phyloP scores from a whole-genome alignment of 2,113 vertebrate genomes.

The Carassius auratus region DNA sequence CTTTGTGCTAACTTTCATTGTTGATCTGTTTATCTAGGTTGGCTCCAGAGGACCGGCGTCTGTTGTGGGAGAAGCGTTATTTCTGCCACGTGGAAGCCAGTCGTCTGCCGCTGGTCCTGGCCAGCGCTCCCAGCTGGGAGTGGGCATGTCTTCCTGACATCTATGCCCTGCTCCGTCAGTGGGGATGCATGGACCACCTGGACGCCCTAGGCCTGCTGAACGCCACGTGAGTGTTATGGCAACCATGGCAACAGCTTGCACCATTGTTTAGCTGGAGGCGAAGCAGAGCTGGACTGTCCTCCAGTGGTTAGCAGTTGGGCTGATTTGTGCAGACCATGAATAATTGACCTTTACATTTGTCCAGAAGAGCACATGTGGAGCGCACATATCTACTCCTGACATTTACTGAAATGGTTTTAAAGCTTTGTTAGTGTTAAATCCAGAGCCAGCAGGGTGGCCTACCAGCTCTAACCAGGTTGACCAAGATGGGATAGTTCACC shows the following conservation, averaged over 20 bases:
- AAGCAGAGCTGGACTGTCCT: slow-evolving; percentile 12
- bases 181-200: slow-evolving; percentile 88
- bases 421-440: not conserved
- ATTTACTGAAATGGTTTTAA: not conserved
- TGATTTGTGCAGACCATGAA: slow-evolving; percentile 40
- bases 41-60: slow-evolving; percentile 80
- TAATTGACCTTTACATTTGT: slow-evolving; percentile 1
- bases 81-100: slow-evolving; percentile 85
- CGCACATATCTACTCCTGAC: not conserved
- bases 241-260: not conserved
- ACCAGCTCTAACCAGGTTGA: not conserved
- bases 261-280: not conserved
- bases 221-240: slow-evolving; percentile 81
- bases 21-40: slow-evolving; percentile 74
- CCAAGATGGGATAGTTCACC: not conserved
- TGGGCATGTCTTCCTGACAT: slow-evolving; percentile 94
- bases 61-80: slow-evolving; percentile 91
- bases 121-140: slow-evolving; percentile 95
- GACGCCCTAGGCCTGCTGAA: slow-evolving; percentile 93
- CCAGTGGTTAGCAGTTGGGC: not conserved
- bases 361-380: slow-evolving; percentile 34
- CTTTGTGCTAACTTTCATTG: not conserved
- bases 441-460: too few relatives aligned
- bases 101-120: slow-evolving; percentile 88
- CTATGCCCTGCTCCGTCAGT: slow-evolving; percentile 91